Evolutionary conservation across 1,140 invertebrate genomes (phyloP).

Genomic region (Heliconius melpomene): DNA sequence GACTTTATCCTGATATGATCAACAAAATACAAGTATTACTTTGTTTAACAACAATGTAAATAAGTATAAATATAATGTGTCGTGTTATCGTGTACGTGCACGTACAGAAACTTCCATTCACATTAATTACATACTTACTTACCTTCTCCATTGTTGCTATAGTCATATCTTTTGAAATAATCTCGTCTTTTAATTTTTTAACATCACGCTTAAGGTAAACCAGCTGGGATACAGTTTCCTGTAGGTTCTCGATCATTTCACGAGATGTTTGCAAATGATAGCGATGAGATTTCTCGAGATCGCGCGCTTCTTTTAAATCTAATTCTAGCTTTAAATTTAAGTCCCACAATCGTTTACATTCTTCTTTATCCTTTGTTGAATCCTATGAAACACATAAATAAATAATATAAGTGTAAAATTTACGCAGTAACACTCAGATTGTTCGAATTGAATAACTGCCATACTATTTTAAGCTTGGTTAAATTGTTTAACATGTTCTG

Average conservation of each 20-base stretch:
- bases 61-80: not conserved
- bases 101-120: not conserved
- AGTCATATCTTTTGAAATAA: slow-evolving; percentile 54
- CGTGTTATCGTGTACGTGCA: not conserved
- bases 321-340: slow-evolving; percentile 61
- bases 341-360: slow-evolving; percentile 60
- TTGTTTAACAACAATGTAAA: not conserved
- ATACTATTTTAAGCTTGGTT: slow-evolving; percentile 68
- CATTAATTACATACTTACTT: slow-evolving; percentile 35
- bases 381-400: slow-evolving; percentile 47
- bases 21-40: not conserved
- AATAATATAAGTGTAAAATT: not conserved
- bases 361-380: slow-evolving; percentile 58
- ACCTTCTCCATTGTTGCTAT: slow-evolving; percentile 66
- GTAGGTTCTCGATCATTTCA: slow-evolving; percentile 75
- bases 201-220: slow-evolving; percentile 73
- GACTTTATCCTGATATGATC: slow-evolving; percentile 59
- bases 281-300: slow-evolving; percentile 70
- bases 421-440: not conserved
- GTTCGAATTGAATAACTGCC: slow-evolving; percentile 1
- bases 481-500: slow-evolving; percentile 61
- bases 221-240: slow-evolving; percentile 73
- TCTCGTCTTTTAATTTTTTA: slow-evolving; percentile 70
- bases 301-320: slow-evolving; percentile 63
- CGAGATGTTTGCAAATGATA: slow-evolving; percentile 65